A percentile compares a stretch with the other conserved stretches of the same genome.
Conservation (phyloP, 2,797 vertebrate species). For the Pelodytes ibericus region DNA sequence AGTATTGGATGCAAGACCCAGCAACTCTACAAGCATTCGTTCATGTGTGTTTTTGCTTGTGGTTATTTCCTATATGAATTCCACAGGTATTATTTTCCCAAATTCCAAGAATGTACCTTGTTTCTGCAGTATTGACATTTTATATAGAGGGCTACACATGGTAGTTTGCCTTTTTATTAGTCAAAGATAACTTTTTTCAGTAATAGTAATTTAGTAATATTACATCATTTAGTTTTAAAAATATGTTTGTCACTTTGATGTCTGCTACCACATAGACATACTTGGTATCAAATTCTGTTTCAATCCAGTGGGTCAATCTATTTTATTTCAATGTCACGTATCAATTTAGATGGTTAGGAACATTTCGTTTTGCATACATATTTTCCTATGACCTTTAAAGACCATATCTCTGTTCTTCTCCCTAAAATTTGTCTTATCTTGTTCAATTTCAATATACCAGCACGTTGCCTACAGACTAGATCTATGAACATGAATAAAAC, state of each 20-base stretch:
- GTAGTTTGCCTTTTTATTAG: neutral
- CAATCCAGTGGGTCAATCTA: neutral
- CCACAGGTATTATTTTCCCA: too few species aligned
- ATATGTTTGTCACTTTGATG: neutral
- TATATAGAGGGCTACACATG: neutral
- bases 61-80: too few species aligned
- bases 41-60: too few species aligned
- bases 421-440: constrained; percentile 10
- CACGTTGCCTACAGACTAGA: constrained; percentile 8
- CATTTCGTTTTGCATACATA: neutral
- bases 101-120: too few species aligned
- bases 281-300: neutral
- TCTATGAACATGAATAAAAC: constrained; percentile 21
- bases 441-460: constrained; percentile 1
- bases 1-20: too few species aligned
- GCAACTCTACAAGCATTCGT: too few species aligned
- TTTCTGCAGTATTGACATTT: too few species aligned
- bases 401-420: neutral
- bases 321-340: neutral
- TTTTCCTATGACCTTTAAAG: neutral
- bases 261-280: neutral
- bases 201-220: too few species aligned
- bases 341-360: neutral
- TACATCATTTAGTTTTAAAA: neutral
- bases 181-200: too few species aligned